phyloP scores from a whole-genome alignment of 1,140 invertebrate species.

The Drosophila bocqueti region DNA sequence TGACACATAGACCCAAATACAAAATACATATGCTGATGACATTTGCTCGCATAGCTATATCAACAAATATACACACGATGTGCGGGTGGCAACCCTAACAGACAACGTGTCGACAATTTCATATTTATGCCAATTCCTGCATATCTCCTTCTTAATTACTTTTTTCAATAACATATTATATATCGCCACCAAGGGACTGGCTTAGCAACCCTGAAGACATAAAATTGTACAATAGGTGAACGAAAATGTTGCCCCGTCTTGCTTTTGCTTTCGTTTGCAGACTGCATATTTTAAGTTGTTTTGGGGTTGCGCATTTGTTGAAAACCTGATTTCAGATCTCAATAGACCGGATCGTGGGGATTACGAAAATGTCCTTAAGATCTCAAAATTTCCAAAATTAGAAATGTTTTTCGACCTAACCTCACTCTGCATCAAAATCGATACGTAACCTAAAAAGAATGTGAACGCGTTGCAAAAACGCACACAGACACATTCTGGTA shows the following conservation, averaged over 20 bases:
- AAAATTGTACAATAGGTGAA: constrained; percentile 60
- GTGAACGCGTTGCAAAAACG: constrained; percentile 66
- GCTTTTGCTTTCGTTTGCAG: constrained; percentile 31
- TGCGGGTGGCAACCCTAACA: constrained; percentile 33
- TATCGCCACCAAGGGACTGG: not conserved
- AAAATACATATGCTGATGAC: not conserved
- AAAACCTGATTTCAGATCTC: constrained; percentile 4
- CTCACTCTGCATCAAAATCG: constrained; percentile 74
- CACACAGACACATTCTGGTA: constrained; percentile 53
- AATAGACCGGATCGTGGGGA: not conserved
- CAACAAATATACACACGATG: not conserved
- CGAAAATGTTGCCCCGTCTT: constrained; percentile 54
- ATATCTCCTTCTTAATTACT: not conserved
- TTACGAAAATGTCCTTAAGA: not conserved
- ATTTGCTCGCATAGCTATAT: not conserved
- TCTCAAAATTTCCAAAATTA: constrained; percentile 9
- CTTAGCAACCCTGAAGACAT: constrained; percentile 69
- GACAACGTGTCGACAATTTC: not conserved
- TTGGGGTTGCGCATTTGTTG: not conserved
- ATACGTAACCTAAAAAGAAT: constrained; percentile 83
- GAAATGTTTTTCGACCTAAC: constrained; percentile 65
- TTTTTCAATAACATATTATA: not conserved
- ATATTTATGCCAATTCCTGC: not conserved
- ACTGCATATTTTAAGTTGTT: not conserved
- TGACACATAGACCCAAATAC: not conserved